Evolutionary conservation across 1,140 invertebrate genomes (phyloP).

Genomic region (Drosophila prosaltans): DNA sequence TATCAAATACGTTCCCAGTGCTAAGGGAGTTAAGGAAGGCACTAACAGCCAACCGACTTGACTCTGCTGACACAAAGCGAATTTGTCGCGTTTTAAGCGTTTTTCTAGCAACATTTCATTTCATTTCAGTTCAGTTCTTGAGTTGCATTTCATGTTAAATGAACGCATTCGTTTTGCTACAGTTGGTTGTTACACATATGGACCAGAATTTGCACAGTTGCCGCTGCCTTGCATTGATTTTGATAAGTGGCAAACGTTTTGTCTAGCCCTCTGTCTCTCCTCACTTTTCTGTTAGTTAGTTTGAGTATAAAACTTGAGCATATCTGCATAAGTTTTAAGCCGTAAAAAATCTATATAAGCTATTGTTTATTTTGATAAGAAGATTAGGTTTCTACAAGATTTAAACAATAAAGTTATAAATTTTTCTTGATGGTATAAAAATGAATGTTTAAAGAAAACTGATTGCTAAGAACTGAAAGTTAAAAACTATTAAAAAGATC

Average conservation of each 20-base stretch:
- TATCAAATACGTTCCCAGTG: not conserved
- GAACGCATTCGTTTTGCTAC: slow-evolving; percentile 71
- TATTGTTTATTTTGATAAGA: not conserved
- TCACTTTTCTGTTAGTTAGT: not conserved
- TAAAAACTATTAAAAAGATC: no score
- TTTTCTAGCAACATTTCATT: slow-evolving; percentile 59
- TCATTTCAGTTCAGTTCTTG: slow-evolving; percentile 61
- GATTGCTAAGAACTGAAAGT: no score
- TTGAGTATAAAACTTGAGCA: not conserved
- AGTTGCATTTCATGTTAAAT: slow-evolving; percentile 76
- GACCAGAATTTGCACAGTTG: slow-evolving; percentile 1
- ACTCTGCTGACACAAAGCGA: slow-evolving; percentile 67
- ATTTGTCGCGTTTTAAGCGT: slow-evolving; percentile 77
- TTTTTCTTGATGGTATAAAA: no score
- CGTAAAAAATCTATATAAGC: not conserved
- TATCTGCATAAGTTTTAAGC: slow-evolving; percentile 1
- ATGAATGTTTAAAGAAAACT: no score
- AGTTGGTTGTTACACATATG: not conserved
- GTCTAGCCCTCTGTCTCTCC: slow-evolving; percentile 13
- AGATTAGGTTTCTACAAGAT: not conserved
- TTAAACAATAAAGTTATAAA: no score
- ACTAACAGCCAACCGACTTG: slow-evolving; percentile 27
- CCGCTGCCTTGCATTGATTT: slow-evolving; percentile 49
- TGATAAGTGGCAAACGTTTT: slow-evolving; percentile 69
- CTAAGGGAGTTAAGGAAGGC: not conserved